Percentiles rank a stretch among this genome's conserved stretches.
phyloP scores from a whole-genome alignment of 1,140 invertebrate species.

The Ruditapes philippinarum region DNA sequence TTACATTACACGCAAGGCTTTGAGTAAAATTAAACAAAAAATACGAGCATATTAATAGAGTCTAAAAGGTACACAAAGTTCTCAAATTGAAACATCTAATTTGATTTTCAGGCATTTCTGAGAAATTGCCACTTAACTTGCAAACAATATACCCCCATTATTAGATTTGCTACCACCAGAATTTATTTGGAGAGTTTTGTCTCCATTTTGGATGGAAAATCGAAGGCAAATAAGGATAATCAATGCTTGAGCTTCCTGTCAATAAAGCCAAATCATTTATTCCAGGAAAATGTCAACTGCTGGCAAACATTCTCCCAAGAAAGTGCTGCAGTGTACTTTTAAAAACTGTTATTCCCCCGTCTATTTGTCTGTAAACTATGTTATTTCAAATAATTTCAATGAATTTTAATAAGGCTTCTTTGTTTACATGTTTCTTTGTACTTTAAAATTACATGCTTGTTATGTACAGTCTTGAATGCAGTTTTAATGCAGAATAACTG shows the following conservation, averaged over 20 bases:
- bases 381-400: too few relatives aligned
- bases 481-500: too few relatives aligned
- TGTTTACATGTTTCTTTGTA: too few relatives aligned
- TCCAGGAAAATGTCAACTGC: not conserved
- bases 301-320: not conserved
- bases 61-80: not conserved
- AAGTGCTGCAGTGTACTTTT: not conserved
- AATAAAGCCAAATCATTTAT: conserved; percentile 18
- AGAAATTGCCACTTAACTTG: conserved; percentile 20
- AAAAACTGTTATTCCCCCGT: too few relatives aligned
- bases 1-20: too few relatives aligned
- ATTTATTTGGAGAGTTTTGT: conserved; percentile 6
- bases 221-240: not conserved
- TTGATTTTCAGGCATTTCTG: not conserved
- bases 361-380: too few relatives aligned
- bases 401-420: too few relatives aligned
- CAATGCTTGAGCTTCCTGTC: not conserved
- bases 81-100: not conserved
- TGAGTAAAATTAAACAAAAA: too few relatives aligned
- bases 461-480: too few relatives aligned
- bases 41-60: too few relatives aligned
- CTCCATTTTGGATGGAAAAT: not conserved
- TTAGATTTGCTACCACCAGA: conserved; percentile 4
- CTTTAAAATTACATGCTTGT: too few relatives aligned
- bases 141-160: conserved; percentile 29